These are phyloP conservation scores for Dryoscopus gambensis DNA, from an alignment of 2,113 vertebrate species.

Conservation along the genomic window DNA sequence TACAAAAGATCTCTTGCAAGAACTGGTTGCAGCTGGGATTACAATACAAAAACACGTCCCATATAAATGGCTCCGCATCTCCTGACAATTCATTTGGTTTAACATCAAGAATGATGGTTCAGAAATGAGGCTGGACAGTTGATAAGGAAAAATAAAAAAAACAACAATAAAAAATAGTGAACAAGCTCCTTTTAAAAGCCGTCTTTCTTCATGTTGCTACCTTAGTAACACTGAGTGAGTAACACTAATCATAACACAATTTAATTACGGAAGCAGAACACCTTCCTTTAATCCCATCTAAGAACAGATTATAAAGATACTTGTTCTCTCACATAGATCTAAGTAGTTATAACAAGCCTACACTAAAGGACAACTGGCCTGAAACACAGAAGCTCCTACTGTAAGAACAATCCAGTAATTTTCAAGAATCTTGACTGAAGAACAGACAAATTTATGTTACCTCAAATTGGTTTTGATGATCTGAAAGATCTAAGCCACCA, in stretches of 20 bases:
- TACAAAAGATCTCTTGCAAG: background rate
- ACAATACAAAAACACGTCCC: background rate
- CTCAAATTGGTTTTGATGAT: background rate
- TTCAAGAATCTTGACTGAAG: background rate
- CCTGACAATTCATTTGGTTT: background rate
- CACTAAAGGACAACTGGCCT: background rate
- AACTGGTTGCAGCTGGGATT: background rate
- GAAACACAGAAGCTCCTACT: background rate
- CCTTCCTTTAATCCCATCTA: constrained; percentile 26
- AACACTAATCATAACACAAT: background rate
- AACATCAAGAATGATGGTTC: background rate
- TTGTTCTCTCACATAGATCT: background rate
- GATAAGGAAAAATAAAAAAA: background rate
- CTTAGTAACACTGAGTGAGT: background rate
- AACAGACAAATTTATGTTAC: background rate
- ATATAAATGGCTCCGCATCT: background rate
- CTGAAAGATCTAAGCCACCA: background rate
- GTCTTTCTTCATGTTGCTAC: background rate
- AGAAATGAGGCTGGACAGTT: background rate
- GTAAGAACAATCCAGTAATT: background rate
- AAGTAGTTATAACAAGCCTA: background rate
- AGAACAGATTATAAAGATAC: constrained; percentile 3
- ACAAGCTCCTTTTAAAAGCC: background rate
- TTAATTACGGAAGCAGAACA: constrained; percentile 12
- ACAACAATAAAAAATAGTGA: background rate